Evolutionary conservation across 2,797 vertebrate species (phyloP), one percentile per base, ranked within the genome.

Genomic region (Lagorchestes hirsutus): DNA sequence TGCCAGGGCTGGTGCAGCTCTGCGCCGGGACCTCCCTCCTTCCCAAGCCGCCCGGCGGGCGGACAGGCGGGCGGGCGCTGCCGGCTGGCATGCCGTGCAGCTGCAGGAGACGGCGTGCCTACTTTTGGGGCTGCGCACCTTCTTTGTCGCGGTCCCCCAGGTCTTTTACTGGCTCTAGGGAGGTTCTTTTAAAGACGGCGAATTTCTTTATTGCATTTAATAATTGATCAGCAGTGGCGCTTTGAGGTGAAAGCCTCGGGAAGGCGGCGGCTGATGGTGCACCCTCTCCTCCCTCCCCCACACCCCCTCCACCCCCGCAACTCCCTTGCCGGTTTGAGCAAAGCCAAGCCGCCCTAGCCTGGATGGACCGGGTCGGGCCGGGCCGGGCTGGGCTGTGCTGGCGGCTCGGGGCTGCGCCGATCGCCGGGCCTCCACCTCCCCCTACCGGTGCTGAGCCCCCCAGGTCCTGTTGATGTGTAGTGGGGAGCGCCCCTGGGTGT

Each of bases 1-100:
- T 46, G 74, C 40, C 74, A 3, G 74, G 74, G 74, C 74, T 11
- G 74, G 96, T 97, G 87, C 50, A 0, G 50, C 91, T 94, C 91
- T 29, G 93, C 93, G 55, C 91, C 95, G 4, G 10, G 55, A 92
- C 87, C 55, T 57, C 91, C 90, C n/a, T 1, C 31, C 24, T 40
- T 1, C 29, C 92, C 11, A 11, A 90, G 54, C n/a, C 3, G 54
- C 58, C 9, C 29, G 0, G 57, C 74, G 5, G 34, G 34, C 4
- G 59, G 59, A 62, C 59, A 14, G 31, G 90, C 9, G 34, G 4
- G 62, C 46, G 57, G 57, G 46, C 52, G 52, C 58, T 3, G 62
- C 62, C 24, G 52, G 93, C 95, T 94, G 74, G 90, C 34, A 46
- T 46, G 74, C 74, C 11, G 74, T 27, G 74, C 74, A 27, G 40